Evolutionary conservation across 2,797 vertebrate species (phyloP), one percentile per base, ranked within the genome.

Genomic region (Sebastes glaucus): DNA sequence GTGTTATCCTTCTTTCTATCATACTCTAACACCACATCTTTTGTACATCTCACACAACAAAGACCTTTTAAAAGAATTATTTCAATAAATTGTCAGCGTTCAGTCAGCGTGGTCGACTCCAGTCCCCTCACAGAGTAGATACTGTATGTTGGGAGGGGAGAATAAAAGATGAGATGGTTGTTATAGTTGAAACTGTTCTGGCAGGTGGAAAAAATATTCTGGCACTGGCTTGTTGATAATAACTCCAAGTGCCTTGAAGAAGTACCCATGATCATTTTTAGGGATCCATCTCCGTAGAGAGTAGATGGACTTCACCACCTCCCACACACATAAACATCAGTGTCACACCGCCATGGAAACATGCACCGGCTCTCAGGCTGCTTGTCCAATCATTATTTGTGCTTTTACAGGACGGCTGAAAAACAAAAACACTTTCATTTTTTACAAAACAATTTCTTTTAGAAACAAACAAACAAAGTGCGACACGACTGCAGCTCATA

Each of bases 371-470:
- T 71, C 33, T 46, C 11, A 3, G 35, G 18, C n/a, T 60, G 60
- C 2, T 30, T 35, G 4, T 33, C 65, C 71, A 55, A 11, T 78
- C 32, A 60, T 11, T 71, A 60, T 53, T 68, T 74, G 61, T 81
- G 73, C 81, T 75, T 74, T 62, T 42, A 46, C 56, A 55, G 20
- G 33, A 59, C 4, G 25, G 10, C 42, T 38, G 56, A 7, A 66
- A 30, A 59, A 75, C 20, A 56, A 74, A 55, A 52, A 52, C 25
- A 49, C 27, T 68, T 49, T 63, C 8, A 49, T 8, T 72, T 73
- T 60, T 57, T 46, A 76, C 73, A 74, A 79, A 85, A 67, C 78
- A 57, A 77, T 87, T 85, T 80, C 4, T 78, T 53, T 73, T 7
- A 9, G 14, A 52, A 46, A 75, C 13, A 8, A 23, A 76, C 27